Evolutionary conservation across 30 jellyfish, hydroid and myxozoan species (phyloP), one percentile per base, ranked within the genome.

Genomic region (Aurelia sp.): DNA sequence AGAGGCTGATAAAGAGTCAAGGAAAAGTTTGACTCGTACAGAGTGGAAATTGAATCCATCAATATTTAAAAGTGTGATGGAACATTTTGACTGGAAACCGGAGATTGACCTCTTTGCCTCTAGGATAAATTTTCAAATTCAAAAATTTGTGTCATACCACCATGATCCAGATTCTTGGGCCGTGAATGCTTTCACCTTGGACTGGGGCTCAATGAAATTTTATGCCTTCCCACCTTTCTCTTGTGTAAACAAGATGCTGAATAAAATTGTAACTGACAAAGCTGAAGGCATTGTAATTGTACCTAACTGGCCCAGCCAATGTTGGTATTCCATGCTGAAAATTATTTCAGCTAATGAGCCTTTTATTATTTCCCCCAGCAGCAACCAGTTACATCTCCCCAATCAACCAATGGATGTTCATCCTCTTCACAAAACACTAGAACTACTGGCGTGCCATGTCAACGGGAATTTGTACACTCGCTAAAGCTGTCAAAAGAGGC

Each of bases 271-370:
- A 11, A 16, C 11, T 59, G 92, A 83, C 48, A 60, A 68, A 17
- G 92, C 87, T n/a, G 67, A 35, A 50, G 87, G 87, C 27, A 27
- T 83, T 9, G 16, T 83, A 52, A 57, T 83, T 20, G 92, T 71
- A 9, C 92, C 87, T n/a, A 19, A 67, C 71, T 83, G 92, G 92
- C 92, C 92, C 30, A 69, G 17, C 64, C 88, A 71, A 35, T 47
- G 21, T n/a, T 83, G 92, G 92, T 83, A 12, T 62, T 30, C 92
- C 16, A 20, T 13, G 8, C 13, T 83, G 16, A 11, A 17, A 12
- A 31, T 17, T 21, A 17, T 83, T 78, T 35, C 24, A 68, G 21
- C 71, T 16, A 18, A 13, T 22, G 51, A 53, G 22, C 86, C 87
- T 22, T 31, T 68, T 59, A 15, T 68, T 51, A 18, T 83, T 20